Evolutionary conservation across 2,888 invertebrate species (phyloP).

Genomic region (Entomobrya multifasciata): DNA sequence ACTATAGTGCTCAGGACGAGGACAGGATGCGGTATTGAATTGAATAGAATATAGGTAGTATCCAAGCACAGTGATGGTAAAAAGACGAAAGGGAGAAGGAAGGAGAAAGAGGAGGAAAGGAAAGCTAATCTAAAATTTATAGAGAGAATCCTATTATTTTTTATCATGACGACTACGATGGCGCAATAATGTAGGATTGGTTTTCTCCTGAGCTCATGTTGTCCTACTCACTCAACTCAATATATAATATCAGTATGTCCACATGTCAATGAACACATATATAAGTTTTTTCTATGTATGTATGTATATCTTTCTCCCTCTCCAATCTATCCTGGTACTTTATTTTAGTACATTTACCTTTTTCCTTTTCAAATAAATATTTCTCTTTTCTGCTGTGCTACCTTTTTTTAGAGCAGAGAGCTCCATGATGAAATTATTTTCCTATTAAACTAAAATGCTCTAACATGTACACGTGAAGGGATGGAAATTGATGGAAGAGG

Average conservation of each 20-base stretch:
- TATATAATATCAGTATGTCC: slow-evolving; percentile 14
- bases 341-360: slow-evolving; percentile 61
- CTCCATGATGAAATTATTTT: slow-evolving; percentile 51
- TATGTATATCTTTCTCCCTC: slow-evolving; percentile 13
- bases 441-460: slow-evolving; percentile 3
- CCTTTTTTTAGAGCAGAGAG: slow-evolving; percentile 8
- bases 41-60: background rate
- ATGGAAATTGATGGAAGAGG: slow-evolving; percentile 33
- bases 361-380: slow-evolving; percentile 37
- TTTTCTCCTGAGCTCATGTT: slow-evolving; percentile 39
- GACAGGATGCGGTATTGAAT: slow-evolving; percentile 45
- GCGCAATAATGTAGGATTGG: slow-evolving; percentile 68
- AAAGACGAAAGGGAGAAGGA: slow-evolving; percentile 2
- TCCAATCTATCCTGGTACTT: slow-evolving; percentile 16
- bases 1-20: slow-evolving; percentile 5
- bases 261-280: background rate
- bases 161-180: slow-evolving; percentile 67
- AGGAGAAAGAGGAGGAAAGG: slow-evolving; percentile 62
- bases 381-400: slow-evolving; percentile 6
- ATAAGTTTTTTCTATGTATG: slow-evolving; percentile 1
- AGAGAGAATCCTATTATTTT: slow-evolving; percentile 75
- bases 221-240: no score
- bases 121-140: slow-evolving; percentile 77
- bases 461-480: background rate
- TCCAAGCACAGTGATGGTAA: background rate